Evolutionary conservation across 2,797 vertebrate species (phyloP).

Genomic region (Enteromius treurensis): DNA sequence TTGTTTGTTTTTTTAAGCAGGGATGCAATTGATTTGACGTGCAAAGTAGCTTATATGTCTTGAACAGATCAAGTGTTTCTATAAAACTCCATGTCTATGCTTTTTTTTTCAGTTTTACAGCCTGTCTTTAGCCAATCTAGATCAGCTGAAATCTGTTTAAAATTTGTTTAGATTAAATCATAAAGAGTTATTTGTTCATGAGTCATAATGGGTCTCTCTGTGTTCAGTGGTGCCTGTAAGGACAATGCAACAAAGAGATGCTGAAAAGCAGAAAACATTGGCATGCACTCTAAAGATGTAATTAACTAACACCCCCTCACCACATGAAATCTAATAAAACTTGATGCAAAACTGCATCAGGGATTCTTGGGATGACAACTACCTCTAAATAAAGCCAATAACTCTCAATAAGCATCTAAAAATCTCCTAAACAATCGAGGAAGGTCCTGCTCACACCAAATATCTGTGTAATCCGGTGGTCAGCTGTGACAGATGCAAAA

Average conservation of each 20-base stretch:
- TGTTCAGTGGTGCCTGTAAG: slow-evolving; percentile 7
- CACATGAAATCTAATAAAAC: slow-evolving; percentile 25
- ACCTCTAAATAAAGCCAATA: slow-evolving; percentile 2
- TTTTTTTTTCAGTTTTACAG: too few relatives aligned
- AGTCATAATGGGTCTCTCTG: background rate
- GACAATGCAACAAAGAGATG: slow-evolving; percentile 16
- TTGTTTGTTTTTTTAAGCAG: too few relatives aligned
- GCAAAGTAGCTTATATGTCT: too few relatives aligned
- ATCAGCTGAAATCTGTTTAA: background rate
- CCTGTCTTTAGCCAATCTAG: too few relatives aligned
- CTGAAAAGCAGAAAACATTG: slow-evolving; percentile 12
- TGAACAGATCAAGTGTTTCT: too few relatives aligned
- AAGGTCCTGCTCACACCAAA: background rate
- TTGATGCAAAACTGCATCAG: slow-evolving; percentile 1
- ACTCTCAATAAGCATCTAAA: background rate
- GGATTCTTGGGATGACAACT: slow-evolving; percentile 13
- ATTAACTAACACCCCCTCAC: slow-evolving; percentile 25
- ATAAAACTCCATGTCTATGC: too few relatives aligned
- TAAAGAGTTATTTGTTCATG: background rate
- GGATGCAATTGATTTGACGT: too few relatives aligned
- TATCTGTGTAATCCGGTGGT: background rate
- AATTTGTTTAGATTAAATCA: background rate
- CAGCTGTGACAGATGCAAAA: background rate
- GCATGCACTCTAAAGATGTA: background rate
- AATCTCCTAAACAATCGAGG: background rate